Base-by-base conservation (phyloP, 2,797 vertebrate species). In the Acanthiza pusilla region DNA sequence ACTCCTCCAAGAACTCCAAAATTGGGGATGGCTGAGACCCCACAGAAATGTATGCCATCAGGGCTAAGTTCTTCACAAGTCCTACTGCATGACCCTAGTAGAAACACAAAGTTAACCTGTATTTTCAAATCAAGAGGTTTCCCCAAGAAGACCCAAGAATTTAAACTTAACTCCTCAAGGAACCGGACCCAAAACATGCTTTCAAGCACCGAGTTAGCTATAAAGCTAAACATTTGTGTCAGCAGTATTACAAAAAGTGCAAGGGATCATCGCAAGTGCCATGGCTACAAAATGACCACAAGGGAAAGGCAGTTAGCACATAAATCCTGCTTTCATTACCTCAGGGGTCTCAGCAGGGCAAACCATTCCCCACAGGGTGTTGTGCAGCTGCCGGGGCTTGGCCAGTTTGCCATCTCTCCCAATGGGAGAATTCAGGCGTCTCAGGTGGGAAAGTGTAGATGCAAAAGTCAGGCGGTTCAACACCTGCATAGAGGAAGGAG, bases 1-100 rank as follows among this genome's bases (percentile, higher is more conserved):
- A 99, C 97, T 99, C 99, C 97, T 99, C 99, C 97, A 99, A 98
- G 97, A 99, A 99, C 97, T 99, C 99, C 97, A 99, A 96, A 98
- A 99, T 99, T 71, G 99, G 99, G 3, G 99, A 99, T 0, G 99
- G 99, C 93, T 99, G 99, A 36, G 99, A 99, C 42, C 99, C 99
- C 95, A 99, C 99, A 79, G 99, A 99, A 98, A 99, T 99, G 97
- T 99, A 99, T 72, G 99, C 99, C 99, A 99, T 99, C 48, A 99
- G 97, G 8, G 99, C 99, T 92, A 99, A 92, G 96, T 99, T 99
- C 98, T 99, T 99, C 96, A 99, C 99, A 94, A 99, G 98, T 51
- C 99, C 99, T n/a, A 99, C 99, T 57, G 99, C 99, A 48, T 99
- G 99, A 73, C 99, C 99, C 99, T 99, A 96, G 19, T 8, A 85